Conservation (phyloP, 1,140 invertebrate genomes). For the Anagrus nilaparvatae region DNA sequence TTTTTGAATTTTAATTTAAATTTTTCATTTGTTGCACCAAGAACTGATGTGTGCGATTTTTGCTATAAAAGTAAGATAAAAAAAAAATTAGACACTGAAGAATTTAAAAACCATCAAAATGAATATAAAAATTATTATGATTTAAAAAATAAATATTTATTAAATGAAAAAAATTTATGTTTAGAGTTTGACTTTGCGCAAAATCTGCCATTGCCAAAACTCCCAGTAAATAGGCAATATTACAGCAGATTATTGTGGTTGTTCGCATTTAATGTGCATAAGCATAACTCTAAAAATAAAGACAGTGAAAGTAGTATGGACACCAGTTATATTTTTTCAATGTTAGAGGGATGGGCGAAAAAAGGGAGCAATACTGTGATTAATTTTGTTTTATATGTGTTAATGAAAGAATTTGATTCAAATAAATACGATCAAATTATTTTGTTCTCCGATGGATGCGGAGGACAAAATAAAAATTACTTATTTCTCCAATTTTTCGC, state of each 20-base stretch:
- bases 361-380: conserved; percentile 1
- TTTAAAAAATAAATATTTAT: background rate
- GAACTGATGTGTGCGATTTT: background rate
- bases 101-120: background rate
- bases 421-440: background rate
- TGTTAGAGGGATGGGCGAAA: background rate
- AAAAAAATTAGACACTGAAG: background rate
- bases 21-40: background rate
- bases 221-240: too few relatives aligned
- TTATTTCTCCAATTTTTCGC: background rate
- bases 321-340: background rate
- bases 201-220: background rate
- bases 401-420: background rate
- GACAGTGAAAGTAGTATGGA: too few relatives aligned
- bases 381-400: background rate
- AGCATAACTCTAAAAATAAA: too few relatives aligned
- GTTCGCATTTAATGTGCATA: too few relatives aligned
- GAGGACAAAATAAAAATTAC: background rate
- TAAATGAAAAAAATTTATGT: background rate
- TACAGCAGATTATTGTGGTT: too few relatives aligned
- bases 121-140: background rate
- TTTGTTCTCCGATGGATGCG: background rate
- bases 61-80: background rate
- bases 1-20: background rate
- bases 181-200: background rate